Evolutionary conservation across 2,888 invertebrate species (phyloP).

Genomic region (Acrobasis consociella): DNA sequence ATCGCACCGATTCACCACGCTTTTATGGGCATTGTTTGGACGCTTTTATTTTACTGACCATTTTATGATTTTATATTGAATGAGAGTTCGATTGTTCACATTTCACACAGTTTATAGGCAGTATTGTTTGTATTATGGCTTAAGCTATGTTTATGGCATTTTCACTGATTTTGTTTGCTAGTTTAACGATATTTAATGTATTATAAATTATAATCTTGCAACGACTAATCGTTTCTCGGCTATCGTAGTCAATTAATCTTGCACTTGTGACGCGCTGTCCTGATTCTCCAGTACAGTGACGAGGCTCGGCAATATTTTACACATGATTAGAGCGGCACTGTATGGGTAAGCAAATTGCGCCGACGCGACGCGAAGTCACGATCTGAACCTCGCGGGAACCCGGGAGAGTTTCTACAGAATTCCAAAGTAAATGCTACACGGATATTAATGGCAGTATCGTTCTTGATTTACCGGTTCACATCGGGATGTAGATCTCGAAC

Average conservation of each 20-base stretch:
- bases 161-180: not conserved
- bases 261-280: constrained; percentile 68
- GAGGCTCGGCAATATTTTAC: constrained; percentile 77
- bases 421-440: constrained; percentile 76
- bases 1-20: constrained; percentile 65
- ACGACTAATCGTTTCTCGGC: constrained; percentile 58
- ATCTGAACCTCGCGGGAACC: constrained; percentile 79
- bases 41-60: constrained; percentile 46
- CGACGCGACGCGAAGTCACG: constrained; percentile 79
- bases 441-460: constrained; percentile 73
- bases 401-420: constrained; percentile 77
- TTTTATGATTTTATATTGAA: constrained; percentile 42
- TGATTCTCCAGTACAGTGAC: constrained; percentile 71
- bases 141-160: constrained; percentile 2
- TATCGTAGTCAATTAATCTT: constrained; percentile 73
- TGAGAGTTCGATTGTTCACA: constrained; percentile 41
- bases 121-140: constrained; percentile 22
- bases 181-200: not conserved
- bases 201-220: constrained; percentile 37
- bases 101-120: constrained; percentile 37
- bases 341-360: constrained; percentile 82
- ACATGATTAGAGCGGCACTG: constrained; percentile 80
- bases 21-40: constrained; percentile 59
- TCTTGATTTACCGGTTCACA: constrained; percentile 50
- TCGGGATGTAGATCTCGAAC: constrained; percentile 32